Percentiles rank a stretch among this genome's conserved stretches.
phyloP scores from a whole-genome alignment of 53 echinoderm and acorn worm genomes.

The Luidia sarsii region DNA sequence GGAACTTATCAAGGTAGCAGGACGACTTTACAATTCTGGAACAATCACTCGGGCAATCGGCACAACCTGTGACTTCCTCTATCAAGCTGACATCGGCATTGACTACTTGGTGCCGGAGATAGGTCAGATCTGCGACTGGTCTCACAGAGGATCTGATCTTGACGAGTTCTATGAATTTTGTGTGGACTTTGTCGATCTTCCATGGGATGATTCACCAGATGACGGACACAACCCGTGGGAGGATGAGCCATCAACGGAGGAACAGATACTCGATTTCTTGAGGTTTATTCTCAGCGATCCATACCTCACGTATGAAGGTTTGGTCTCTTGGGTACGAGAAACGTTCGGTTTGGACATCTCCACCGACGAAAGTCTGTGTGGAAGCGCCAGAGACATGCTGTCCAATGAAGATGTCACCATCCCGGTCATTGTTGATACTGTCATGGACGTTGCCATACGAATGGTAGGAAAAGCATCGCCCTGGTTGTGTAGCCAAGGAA shows the following conservation, averaged over 20 bases:
- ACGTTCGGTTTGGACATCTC: conserved; percentile 15
- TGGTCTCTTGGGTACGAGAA: conserved; percentile 10
- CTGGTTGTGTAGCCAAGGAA: conserved; percentile 7
- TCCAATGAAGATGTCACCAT: conserved; percentile 15
- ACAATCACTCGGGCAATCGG: conserved; percentile 1
- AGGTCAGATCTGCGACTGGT: conserved; percentile 3
- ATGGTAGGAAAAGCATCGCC: conserved; percentile 6
- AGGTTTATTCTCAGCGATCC: not conserved
- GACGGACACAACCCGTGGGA: no score
- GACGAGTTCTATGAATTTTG: conserved; percentile 9
- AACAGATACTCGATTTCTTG: not conserved
- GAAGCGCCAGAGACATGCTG: not conserved
- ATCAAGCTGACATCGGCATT: conserved; percentile 1
- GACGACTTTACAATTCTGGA: conserved; percentile 5
- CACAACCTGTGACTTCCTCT: conserved; percentile 10
- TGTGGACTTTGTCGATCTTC: not conserved
- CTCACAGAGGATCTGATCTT: not conserved
- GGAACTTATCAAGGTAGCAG: conserved; percentile 4
- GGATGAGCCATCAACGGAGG: not conserved
- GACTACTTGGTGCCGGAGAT: not conserved
- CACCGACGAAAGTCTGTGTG: conserved; percentile 1
- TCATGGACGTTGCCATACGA: conserved; percentile 13
- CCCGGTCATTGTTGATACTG: conserved; percentile 15
- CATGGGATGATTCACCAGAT: not conserved
- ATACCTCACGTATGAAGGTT: not conserved